These are phyloP conservation scores for Gobiocypris rarus DNA, from an alignment of 2,113 vertebrate species.

Conservation along the genomic window DNA sequence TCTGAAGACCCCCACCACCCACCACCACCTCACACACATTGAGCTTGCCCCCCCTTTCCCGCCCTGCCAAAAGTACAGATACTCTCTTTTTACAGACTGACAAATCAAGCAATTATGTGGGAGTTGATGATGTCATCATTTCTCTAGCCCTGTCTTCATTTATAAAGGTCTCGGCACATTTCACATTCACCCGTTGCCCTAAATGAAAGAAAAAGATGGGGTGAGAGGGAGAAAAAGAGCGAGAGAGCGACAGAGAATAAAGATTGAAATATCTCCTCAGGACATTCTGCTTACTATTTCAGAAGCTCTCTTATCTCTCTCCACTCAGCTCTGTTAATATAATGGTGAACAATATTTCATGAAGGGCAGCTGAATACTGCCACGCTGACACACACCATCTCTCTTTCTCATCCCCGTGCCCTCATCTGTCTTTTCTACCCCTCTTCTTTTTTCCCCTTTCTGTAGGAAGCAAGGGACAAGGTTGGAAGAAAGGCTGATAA, in stretches of 20 bases:
- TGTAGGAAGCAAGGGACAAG: constrained; percentile 77
- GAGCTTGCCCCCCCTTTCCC: not conserved
- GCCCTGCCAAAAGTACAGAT: constrained; percentile 4
- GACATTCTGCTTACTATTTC: constrained; percentile 81
- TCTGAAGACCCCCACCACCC: not conserved
- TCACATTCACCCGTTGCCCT: constrained; percentile 63
- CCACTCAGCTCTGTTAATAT: constrained; percentile 86
- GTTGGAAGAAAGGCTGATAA: constrained; percentile 83
- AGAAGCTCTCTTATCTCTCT: constrained; percentile 79
- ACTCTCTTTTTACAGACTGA: constrained; percentile 58
- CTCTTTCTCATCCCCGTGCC: constrained; percentile 70
- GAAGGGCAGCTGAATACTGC: constrained; percentile 81
- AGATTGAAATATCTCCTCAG: constrained; percentile 76
- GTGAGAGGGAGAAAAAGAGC: constrained; percentile 43
- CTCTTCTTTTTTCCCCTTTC: constrained; percentile 75
- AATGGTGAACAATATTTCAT: constrained; percentile 86
- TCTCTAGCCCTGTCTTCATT: constrained; percentile 55
- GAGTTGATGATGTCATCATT: constrained; percentile 78
- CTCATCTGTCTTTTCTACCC: constrained; percentile 84
- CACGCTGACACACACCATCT: constrained; percentile 75
- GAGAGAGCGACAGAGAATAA: constrained; percentile 48
- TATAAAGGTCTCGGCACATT: constrained; percentile 70
- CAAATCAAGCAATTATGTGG: constrained; percentile 76
- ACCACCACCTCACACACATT: constrained; percentile 17
- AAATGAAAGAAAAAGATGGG: constrained; percentile 67